Conservation (phyloP, 2,888 invertebrate species). For the Nomada ruficornis region DNA sequence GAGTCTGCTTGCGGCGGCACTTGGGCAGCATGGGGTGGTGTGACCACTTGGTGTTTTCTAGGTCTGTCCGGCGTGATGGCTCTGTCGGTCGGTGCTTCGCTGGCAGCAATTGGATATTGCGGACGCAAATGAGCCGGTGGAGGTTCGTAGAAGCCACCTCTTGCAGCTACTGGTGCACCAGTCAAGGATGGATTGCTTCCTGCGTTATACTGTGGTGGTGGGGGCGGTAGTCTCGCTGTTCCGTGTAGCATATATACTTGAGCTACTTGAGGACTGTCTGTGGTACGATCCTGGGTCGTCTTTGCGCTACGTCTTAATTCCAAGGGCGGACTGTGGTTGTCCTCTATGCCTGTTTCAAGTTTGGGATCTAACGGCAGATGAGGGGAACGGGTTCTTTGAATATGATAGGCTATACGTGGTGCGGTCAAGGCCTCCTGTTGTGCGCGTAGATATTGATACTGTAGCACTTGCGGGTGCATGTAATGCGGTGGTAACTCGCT, state of each 20-base stretch:
- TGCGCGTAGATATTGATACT: constrained; percentile 86
- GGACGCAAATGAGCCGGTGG: constrained; percentile 86
- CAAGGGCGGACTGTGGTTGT: constrained; percentile 89
- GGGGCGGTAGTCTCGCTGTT: constrained; percentile 83
- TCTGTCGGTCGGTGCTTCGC: constrained; percentile 82
- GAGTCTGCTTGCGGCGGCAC: constrained; percentile 94
- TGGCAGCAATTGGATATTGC: constrained; percentile 82
- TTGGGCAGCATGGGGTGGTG: constrained; percentile 88
- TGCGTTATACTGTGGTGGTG: constrained; percentile 79
- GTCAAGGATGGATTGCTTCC: constrained; percentile 74
- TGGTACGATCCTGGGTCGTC: constrained; percentile 86
- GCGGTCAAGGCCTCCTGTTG: constrained; percentile 84
- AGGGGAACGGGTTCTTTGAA: constrained; percentile 81
- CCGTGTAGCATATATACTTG: constrained; percentile 87
- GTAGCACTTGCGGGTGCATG: constrained; percentile 85
- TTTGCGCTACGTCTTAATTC: constrained; percentile 87
- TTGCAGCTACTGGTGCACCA: constrained; percentile 80
- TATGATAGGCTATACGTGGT: constrained; percentile 81
- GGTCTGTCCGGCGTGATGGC: constrained; percentile 86
- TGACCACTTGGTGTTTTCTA: constrained; percentile 84
- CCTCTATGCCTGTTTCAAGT: constrained; percentile 87
- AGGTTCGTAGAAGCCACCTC: constrained; percentile 87
- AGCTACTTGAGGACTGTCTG: constrained; percentile 90
- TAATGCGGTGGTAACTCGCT: constrained; percentile 85
- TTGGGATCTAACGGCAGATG: constrained; percentile 86